A percentile compares a stretch with the other conserved stretches of the same genome.
These are phyloP conservation scores for Lethenteron reissneri DNA, from an alignment of 2,113 vertebrate species.

Conservation along the genomic window DNA sequence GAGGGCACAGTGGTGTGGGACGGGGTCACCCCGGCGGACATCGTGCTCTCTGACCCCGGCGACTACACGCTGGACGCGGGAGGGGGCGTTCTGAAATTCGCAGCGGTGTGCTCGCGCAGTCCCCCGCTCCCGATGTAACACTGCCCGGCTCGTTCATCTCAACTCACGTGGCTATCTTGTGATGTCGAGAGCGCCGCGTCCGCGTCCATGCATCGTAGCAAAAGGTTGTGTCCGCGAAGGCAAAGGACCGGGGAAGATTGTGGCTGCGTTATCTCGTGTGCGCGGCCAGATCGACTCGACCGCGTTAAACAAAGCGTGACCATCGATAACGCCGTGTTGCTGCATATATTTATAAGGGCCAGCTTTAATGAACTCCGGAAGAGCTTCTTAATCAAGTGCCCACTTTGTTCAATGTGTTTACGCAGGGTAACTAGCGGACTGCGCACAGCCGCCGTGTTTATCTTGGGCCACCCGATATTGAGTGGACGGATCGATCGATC, in stretches of 20 bases:
- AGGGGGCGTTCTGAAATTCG: slow-evolving; percentile 62
- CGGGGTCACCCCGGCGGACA: slow-evolving; percentile 39
- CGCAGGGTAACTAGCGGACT: no score
- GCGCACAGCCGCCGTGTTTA: no score
- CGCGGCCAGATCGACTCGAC: no score
- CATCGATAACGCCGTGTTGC: slow-evolving; percentile 40
- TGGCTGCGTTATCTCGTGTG: not conserved
- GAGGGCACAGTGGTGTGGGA: slow-evolving; percentile 92
- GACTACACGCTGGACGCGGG: slow-evolving; percentile 47
- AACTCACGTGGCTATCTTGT: not conserved
- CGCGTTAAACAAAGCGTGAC: not conserved
- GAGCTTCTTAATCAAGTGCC: no score
- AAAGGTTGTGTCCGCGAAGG: not conserved
- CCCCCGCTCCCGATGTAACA: no score
- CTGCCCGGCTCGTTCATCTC: not conserved
- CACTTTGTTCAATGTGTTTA: no score
- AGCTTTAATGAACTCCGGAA: no score
- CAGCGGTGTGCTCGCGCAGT: slow-evolving; percentile 27
- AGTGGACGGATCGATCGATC: no score
- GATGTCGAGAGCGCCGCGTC: not conserved
- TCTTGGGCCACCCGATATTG: no score
- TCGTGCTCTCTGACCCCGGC: slow-evolving; percentile 45
- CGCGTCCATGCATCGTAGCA: not conserved
- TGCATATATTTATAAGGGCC: slow-evolving; percentile 33
- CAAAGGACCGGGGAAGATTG: slow-evolving; percentile 1